Evolutionary conservation across 2,888 invertebrate genomes (phyloP), one percentile per base, ranked within the genome.

Genomic region (Leptopilina syphax): DNA sequence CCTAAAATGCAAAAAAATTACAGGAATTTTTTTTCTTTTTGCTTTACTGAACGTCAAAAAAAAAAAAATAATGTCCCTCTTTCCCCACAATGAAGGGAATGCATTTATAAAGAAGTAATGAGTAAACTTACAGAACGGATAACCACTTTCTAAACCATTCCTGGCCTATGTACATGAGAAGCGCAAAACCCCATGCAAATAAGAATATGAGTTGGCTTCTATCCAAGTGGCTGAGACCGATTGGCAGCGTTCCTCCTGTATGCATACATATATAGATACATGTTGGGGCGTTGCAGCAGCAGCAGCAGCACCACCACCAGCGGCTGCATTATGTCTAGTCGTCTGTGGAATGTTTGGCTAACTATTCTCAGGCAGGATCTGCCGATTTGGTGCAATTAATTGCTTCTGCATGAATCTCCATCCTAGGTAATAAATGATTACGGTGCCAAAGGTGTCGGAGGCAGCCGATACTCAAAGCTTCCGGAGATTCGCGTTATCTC

Each of bases 141-240:
- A 77, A 68, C 76, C 73, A 81, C 81, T 82, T 81, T 68, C 54
- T 73, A 78, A 44, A 79, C 65, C 68, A 79, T 78, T 57, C 76
- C 80, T 80, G 76, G 34, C 34, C 4, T 76, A 77, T 81, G 60
- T 79, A 80, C 80, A 47, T 70, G 68, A 60, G 78, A 80, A 50
- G 79, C 79, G 44, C 44, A 44, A 80, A 79, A 83, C 82, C 87
- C 87, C 85, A 86, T 84, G 86, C 85, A 84, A 85, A 87, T 82
- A 73, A 34, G 84, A 83, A 80, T 83, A 85, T 83, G 83, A 90
- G 85, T 87, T 91, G 91, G 90, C 90, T 79, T 57, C 79, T 79
- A 84, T 90, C 91, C 90, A 91, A 89, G 86, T 87, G 88, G 89
- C 89, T 90, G 87, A 84, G 82, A 88, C 85, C 90, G 89, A 90